These are phyloP conservation scores for Sitodiplosis mosellana DNA, from an alignment of 1,140 invertebrate species.

Conservation along the genomic window DNA sequence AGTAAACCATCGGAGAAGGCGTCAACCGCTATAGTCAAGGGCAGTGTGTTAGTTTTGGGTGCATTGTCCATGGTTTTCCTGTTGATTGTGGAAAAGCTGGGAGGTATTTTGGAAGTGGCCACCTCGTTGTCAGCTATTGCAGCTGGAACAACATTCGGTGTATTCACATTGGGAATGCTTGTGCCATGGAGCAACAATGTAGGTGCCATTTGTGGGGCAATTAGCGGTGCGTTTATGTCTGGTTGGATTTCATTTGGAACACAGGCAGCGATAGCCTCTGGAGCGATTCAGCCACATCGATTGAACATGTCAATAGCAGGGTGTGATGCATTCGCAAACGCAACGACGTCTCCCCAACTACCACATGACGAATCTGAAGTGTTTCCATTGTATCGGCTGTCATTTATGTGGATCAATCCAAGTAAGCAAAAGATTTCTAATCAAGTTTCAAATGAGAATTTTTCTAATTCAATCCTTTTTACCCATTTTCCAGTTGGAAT, in stretches of 20 bases:
- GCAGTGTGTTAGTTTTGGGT: constrained; percentile 41
- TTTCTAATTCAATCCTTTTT: too few relatives aligned
- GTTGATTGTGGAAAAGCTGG: constrained; percentile 48
- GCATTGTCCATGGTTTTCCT: constrained; percentile 41
- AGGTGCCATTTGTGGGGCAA: constrained; percentile 35
- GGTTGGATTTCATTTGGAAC: constrained; percentile 35
- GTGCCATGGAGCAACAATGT: constrained; percentile 62
- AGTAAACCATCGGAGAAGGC: constrained; percentile 37
- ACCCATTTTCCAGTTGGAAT: constrained; percentile 28
- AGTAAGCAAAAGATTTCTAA: too few relatives aligned
- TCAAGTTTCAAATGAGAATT: constrained; percentile 10
- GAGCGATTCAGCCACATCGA: constrained; percentile 24
- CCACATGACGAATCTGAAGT: constrained; percentile 28
- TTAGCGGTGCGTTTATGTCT: constrained; percentile 34
- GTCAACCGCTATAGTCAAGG: constrained; percentile 44
- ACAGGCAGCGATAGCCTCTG: constrained; percentile 26
- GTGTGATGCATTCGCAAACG: constrained; percentile 15
- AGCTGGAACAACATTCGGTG: constrained; percentile 63
- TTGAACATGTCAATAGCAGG: constrained; percentile 22
- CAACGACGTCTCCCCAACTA: constrained; percentile 11
- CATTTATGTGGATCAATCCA: constrained; percentile 61
- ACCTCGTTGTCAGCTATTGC: constrained; percentile 64
- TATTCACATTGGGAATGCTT: constrained; percentile 71
- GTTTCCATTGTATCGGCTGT: constrained; percentile 49
- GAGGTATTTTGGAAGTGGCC: constrained; percentile 59